These are phyloP conservation scores for Amphipyra tragopoginis DNA, from an alignment of 2,888 invertebrate species.

Conservation along the genomic window DNA sequence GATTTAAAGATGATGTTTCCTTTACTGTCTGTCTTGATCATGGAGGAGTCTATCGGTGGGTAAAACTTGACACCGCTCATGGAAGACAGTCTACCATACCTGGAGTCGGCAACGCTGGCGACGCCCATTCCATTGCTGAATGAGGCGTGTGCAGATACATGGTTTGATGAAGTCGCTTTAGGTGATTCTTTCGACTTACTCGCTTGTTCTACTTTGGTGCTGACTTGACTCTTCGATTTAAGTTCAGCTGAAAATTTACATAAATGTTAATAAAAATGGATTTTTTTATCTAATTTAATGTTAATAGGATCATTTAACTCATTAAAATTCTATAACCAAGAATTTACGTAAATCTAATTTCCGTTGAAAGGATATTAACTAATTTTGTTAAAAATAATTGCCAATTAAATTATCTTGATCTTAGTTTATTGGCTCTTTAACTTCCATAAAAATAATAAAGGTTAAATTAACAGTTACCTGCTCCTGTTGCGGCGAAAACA, in stretches of 20 bases:
- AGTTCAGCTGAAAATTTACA: conserved; percentile 44
- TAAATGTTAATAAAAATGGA: background rate
- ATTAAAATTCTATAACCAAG: background rate
- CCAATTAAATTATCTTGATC: conserved; percentile 11
- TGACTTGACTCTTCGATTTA: conserved; percentile 31
- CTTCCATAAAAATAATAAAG: conserved; percentile 16
- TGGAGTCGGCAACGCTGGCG: conserved; percentile 73
- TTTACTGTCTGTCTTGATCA: conserved; percentile 53
- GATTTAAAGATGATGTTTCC: conserved; percentile 51
- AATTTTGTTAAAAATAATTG: conserved; percentile 13
- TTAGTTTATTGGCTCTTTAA: conserved; percentile 11
- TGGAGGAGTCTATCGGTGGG: conserved; percentile 58
- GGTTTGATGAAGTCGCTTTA: conserved; percentile 15
- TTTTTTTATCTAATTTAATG: background rate
- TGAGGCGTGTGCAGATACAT: conserved; percentile 31
- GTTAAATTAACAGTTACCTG: conserved; percentile 62
- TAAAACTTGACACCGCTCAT: conserved; percentile 72
- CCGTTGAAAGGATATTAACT: conserved; percentile 13
- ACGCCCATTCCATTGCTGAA: conserved; percentile 66
- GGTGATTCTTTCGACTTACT: conserved; percentile 26
- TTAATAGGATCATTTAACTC: background rate
- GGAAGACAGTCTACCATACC: conserved; percentile 75
- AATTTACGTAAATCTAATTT: conserved; percentile 25
- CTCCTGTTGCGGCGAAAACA: conserved; percentile 48
- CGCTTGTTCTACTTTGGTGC: conserved; percentile 28